A percentile compares a stretch with the other conserved stretches of the same genome.
phyloP scores from a whole-genome alignment of 2,113 vertebrate species.

The Pseudopodoces humilis region DNA sequence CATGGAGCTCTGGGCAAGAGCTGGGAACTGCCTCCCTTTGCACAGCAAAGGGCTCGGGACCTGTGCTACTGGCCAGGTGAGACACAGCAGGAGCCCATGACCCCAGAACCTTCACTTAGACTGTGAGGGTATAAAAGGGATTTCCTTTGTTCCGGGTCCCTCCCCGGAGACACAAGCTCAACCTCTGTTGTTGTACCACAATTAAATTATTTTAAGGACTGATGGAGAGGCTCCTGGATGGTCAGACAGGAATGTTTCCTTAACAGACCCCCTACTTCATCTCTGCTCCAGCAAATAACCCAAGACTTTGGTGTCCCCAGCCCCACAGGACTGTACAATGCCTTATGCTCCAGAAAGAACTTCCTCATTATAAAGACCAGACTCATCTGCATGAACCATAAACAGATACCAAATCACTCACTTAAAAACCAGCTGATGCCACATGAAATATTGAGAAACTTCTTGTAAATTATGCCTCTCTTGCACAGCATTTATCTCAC shows the following conservation, averaged over 20 bases:
- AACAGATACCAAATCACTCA: neutral
- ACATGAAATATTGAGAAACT: neutral
- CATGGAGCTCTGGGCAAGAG: neutral
- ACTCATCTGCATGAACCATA: neutral
- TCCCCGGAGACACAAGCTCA: neutral
- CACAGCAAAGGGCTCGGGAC: neutral
- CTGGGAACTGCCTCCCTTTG: neutral
- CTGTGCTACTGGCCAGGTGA: neutral
- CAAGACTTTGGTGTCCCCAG: neutral
- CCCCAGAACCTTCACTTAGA: neutral
- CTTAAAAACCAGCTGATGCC: neutral
- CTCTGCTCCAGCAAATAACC: neutral
- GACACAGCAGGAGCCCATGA: neutral
- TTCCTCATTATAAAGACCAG: neutral
- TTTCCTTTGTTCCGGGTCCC: fast-evolving
- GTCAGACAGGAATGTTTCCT: neutral
- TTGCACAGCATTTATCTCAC: neutral
- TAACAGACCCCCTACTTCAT: neutral
- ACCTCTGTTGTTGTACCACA: neutral
- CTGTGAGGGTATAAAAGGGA: neutral
- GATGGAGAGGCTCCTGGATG: neutral
- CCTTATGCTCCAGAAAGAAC: neutral
- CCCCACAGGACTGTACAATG: neutral
- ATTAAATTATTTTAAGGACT: neutral
- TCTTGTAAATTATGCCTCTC: neutral